phyloP scores from a whole-genome alignment of 2,797 vertebrate genomes.

The Malacoraja senta region DNA sequence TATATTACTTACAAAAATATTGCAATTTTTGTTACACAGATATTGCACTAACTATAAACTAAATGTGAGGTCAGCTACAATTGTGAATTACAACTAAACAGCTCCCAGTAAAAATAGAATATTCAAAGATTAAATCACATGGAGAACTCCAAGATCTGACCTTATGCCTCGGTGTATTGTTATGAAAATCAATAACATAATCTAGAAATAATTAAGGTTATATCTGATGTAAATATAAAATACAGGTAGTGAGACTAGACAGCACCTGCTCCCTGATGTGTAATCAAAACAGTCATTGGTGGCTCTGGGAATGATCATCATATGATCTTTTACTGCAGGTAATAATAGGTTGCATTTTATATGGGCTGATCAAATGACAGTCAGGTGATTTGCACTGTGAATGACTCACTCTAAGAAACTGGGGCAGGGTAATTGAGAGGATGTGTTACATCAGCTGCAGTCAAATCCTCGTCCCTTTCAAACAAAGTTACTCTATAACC shows the following conservation, averaged over 20 bases:
- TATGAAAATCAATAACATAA: not conserved
- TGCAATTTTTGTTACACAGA: not conserved
- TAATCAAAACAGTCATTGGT: not conserved
- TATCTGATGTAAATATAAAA: not conserved
- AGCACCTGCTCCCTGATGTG: not conserved
- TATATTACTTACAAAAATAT: too few relatives aligned
- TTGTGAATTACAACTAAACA: conserved; percentile 3
- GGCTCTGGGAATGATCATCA: not conserved
- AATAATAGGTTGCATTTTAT: conserved; percentile 17
- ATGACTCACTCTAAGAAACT: conserved; percentile 30
- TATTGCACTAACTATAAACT: not conserved
- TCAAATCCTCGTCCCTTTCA: not conserved
- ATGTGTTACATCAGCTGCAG: conserved; percentile 11
- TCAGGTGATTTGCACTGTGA: not conserved
- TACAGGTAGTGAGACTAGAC: not conserved
- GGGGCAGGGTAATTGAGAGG: not conserved
- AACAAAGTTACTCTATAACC: conserved; percentile 1
- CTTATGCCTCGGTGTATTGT: not conserved
- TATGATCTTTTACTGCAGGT: conserved; percentile 16
- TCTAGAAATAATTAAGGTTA: not conserved
- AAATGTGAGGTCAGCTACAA: not conserved
- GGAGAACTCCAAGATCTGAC: not conserved
- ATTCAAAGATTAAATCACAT: not conserved
- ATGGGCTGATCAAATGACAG: not conserved
- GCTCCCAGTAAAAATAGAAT: too few relatives aligned